Evolutionary conservation across 2,797 vertebrate genomes (phyloP).

Genomic region (Argyrosomus regius): DNA sequence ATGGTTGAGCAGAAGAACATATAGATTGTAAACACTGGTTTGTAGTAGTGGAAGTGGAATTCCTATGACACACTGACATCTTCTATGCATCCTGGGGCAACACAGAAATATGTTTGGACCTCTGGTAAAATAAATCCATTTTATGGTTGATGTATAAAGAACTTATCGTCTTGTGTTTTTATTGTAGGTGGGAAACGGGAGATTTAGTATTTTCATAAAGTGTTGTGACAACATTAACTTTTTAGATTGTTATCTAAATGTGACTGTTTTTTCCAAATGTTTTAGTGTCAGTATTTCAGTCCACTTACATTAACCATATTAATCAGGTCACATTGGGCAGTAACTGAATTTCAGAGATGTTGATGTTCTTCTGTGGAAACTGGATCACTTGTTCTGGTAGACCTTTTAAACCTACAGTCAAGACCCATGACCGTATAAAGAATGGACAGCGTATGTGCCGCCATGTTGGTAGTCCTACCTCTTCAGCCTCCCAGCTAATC

Average conservation of each 20-base stretch:
- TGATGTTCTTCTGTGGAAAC: not conserved
- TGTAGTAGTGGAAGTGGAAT: constrained; percentile 69
- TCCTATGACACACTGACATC: constrained; percentile 75
- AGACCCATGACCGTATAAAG: too few species aligned
- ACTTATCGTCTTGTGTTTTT: constrained; percentile 43
- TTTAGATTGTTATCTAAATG: not conserved
- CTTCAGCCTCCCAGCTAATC: too few species aligned
- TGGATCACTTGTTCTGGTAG: not conserved
- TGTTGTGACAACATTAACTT: not conserved
- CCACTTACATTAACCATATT: not conserved
- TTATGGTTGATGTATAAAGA: constrained; percentile 78
- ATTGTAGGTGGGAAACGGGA: not conserved
- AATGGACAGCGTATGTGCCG: too few species aligned
- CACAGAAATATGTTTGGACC: constrained; percentile 79
- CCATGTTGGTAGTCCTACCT: too few species aligned
- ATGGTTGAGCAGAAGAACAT: constrained; percentile 51
- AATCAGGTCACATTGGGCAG: not conserved
- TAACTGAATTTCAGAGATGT: not conserved
- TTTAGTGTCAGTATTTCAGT: not conserved
- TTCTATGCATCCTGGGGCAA: constrained; percentile 82
- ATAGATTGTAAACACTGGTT: constrained; percentile 73
- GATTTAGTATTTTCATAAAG: not conserved
- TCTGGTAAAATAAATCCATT: constrained; percentile 81
- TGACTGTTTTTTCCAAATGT: not conserved
- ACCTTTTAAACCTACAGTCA: not conserved